A percentile compares a stretch with the other conserved stretches of the same genome.
phyloP scores from a whole-genome alignment of 2,797 vertebrate species.

The Cirrhinus mrigala region DNA sequence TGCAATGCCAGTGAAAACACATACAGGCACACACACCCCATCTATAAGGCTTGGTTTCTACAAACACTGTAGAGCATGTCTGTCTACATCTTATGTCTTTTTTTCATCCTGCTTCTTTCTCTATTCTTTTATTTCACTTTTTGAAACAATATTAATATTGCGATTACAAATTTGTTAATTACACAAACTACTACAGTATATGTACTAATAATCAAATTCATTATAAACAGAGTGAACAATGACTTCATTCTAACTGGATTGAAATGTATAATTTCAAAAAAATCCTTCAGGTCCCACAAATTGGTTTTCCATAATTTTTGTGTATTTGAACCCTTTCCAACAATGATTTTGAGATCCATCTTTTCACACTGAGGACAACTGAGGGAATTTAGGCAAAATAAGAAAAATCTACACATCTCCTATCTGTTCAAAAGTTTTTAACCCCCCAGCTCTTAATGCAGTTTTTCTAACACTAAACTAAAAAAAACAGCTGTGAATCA shows the following conservation, averaged over 20 bases:
- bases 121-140: slow-evolving; percentile 8
- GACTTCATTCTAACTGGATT: not conserved
- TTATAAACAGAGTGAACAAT: not conserved
- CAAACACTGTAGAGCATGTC: slow-evolving; percentile 57
- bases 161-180: slow-evolving; percentile 10
- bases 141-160: not conserved
- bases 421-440: too few relatives aligned
- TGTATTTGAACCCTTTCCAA: too few relatives aligned
- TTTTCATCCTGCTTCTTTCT: slow-evolving; percentile 1
- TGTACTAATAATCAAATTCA: not conserved
- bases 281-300: too few relatives aligned
- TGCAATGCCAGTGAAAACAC: slow-evolving; percentile 81
- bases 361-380: too few relatives aligned
- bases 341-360: too few relatives aligned
- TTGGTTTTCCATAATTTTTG: too few relatives aligned
- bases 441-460: too few relatives aligned
- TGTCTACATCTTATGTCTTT: slow-evolving; percentile 30
- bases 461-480: too few relatives aligned
- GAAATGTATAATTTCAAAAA: not conserved
- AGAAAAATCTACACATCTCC: too few relatives aligned
- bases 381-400: too few relatives aligned
- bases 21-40: slow-evolving; percentile 63
- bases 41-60: slow-evolving; percentile 41
- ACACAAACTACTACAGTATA: slow-evolving; percentile 9
- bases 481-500: too few relatives aligned